Evolutionary conservation across 1,140 invertebrate species (phyloP).

Genomic region (Hyles vespertilio): DNA sequence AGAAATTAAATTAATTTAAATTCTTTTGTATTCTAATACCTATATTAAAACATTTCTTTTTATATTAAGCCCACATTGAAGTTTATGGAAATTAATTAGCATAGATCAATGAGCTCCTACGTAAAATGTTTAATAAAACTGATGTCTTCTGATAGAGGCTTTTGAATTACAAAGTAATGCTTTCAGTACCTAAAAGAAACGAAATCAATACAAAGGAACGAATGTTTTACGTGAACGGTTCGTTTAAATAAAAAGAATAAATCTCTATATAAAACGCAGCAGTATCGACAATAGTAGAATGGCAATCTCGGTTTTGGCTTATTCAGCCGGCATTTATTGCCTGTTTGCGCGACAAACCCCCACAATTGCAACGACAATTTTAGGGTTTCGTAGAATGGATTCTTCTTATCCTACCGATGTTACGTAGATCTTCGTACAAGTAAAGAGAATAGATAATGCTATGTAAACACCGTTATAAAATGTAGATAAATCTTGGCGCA

Average conservation of each 20-base stretch:
- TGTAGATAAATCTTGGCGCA: slow-evolving; percentile 21
- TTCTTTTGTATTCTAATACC: no score
- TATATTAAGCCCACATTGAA: no score
- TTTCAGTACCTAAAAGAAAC: no score
- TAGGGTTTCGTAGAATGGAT: slow-evolving; percentile 28
- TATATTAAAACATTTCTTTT: no score
- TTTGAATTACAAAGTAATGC: no score
- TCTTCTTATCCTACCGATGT: slow-evolving; percentile 27
- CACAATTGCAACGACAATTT: slow-evolving; percentile 28
- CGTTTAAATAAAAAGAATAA: not conserved
- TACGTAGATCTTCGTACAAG: slow-evolving; percentile 19
- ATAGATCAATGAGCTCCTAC: no score
- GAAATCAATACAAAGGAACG: not conserved
- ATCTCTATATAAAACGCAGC: slow-evolving; percentile 6
- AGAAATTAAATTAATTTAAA: no score
- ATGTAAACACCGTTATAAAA: slow-evolving; percentile 25
- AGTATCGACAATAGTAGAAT: slow-evolving; percentile 19
- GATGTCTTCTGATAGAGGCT: no score
- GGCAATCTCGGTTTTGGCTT: slow-evolving; percentile 24
- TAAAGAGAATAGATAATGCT: slow-evolving; percentile 27
- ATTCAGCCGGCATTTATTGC: slow-evolving; percentile 30
- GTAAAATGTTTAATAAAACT: no score
- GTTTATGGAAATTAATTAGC: no score
- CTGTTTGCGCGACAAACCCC: slow-evolving; percentile 30
- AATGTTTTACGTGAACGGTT: not conserved